Conservation (phyloP, 2,113 vertebrate species). For the Scatophagus argus region DNA sequence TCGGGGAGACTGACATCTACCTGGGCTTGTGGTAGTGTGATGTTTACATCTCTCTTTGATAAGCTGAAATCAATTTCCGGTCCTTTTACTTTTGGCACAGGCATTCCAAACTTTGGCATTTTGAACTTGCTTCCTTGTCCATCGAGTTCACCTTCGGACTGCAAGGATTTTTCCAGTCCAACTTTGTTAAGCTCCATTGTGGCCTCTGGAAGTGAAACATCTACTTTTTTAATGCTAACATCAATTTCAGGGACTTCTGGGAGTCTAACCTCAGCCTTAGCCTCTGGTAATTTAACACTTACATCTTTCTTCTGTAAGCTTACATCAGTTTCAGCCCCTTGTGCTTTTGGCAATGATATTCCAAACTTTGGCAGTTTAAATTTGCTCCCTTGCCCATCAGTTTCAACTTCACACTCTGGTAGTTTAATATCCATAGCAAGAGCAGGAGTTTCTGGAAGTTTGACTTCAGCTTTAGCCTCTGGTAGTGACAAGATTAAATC, state of each 20-base stretch:
- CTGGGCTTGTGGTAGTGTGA: slow-evolving; percentile 33
- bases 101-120: neutral
- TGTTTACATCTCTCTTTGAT: slow-evolving; percentile 45
- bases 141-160: neutral
- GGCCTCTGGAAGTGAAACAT: slow-evolving; percentile 34
- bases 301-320: slow-evolving; percentile 26
- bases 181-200: slow-evolving; percentile 38
- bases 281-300: slow-evolving; percentile 6
- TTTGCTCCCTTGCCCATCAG: slow-evolving; percentile 21
- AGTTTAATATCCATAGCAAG: neutral
- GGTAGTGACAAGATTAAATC: slow-evolving; percentile 18
- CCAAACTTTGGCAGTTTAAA: slow-evolving; percentile 60
- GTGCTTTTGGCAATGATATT: slow-evolving; percentile 26
- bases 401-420: neutral
- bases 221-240: neutral
- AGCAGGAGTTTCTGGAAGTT: neutral
- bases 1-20: slow-evolving; percentile 34
- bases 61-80: slow-evolving; percentile 42
- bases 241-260: slow-evolving; percentile 10
- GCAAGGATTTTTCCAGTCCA: slow-evolving; percentile 24
- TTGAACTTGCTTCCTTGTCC: neutral
- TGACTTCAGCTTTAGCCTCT: slow-evolving; percentile 6
- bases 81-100: slow-evolving; percentile 9
- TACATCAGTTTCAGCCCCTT: slow-evolving; percentile 29
- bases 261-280: slow-evolving; percentile 19